These are phyloP conservation scores for Drosophila neonasuta DNA, from an alignment of 2,888 invertebrate genomes.

Conservation along the genomic window DNA sequence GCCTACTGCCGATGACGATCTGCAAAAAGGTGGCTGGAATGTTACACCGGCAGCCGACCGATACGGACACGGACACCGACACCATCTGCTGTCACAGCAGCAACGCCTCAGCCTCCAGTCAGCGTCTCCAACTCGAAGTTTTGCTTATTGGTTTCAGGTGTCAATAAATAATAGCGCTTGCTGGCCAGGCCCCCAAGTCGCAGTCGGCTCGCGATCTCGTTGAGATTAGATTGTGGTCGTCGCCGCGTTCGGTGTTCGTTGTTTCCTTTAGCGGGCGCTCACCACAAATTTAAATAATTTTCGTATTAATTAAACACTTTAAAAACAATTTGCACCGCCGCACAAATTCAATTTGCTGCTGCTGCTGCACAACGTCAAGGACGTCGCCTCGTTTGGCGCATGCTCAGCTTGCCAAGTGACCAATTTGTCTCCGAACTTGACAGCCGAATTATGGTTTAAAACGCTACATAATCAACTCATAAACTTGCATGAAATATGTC, in stretches of 20 bases:
- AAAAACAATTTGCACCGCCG: constrained; percentile 68
- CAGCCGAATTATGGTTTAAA: constrained; percentile 2
- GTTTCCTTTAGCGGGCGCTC: not conserved
- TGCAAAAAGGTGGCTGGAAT: constrained; percentile 54
- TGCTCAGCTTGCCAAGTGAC: constrained; percentile 1
- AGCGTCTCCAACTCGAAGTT: constrained; percentile 7
- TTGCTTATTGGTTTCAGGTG: constrained; percentile 78
- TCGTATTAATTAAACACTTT: constrained; percentile 74
- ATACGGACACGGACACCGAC: constrained; percentile 52
- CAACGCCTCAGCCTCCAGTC: constrained; percentile 66
- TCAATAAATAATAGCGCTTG: constrained; percentile 80
- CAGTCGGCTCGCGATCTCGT: constrained; percentile 75
- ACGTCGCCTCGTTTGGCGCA: constrained; percentile 8
- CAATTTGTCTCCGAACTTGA: constrained; percentile 4
- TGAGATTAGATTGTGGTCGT: constrained; percentile 71
- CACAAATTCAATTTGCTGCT: constrained; percentile 25
- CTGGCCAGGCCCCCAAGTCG: constrained; percentile 13
- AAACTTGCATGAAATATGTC: not conserved
- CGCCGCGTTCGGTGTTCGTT: not conserved
- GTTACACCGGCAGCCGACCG: constrained; percentile 49
- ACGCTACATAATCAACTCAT: constrained; percentile 1
- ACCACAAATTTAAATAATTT: constrained; percentile 68
- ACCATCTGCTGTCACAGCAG: constrained; percentile 70
- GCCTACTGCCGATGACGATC: constrained; percentile 52
- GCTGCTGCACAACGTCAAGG: not conserved